A percentile compares a stretch with the other conserved stretches of the same genome.
Conservation (phyloP, 2,113 vertebrate genomes). For the Suricata suricatta region DNA sequence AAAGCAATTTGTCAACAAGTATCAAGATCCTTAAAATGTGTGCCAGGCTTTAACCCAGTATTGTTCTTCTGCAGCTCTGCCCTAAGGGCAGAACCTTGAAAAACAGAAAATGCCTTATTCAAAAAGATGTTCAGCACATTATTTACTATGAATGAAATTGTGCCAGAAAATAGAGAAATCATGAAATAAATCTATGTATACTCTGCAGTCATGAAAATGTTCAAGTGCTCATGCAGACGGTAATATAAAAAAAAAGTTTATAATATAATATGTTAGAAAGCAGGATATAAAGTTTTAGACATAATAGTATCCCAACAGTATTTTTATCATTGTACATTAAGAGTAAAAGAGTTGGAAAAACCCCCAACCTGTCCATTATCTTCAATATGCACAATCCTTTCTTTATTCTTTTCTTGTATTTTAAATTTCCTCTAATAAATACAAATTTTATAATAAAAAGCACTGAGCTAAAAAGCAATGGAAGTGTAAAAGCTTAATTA, state of each 20-base stretch:
- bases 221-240: not conserved
- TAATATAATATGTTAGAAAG: not conserved
- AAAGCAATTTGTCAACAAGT: constrained; percentile 29
- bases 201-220: not conserved
- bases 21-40: constrained; percentile 19
- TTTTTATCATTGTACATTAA: constrained; percentile 28
- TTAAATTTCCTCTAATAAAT: constrained; percentile 44
- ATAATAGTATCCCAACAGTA: not conserved
- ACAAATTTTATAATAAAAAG: constrained; percentile 22
- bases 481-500: not conserved
- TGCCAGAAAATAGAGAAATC: not conserved
- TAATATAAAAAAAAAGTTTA: constrained; percentile 24
- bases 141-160: constrained; percentile 11
- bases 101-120: not conserved
- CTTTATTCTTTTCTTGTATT: not conserved
- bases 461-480: not conserved
- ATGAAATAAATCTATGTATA: constrained; percentile 14
- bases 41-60: not conserved
- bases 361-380: not conserved
- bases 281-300: not conserved
- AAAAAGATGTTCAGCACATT: constrained; percentile 22
- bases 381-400: not conserved
- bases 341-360: not conserved
- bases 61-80: not conserved
- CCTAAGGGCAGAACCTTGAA: constrained; percentile 26